A percentile compares a stretch with the other conserved stretches of the same genome.
Evolutionary conservation across 2,113 vertebrate genomes (phyloP).

Genomic region (Ceyx margarethae): DNA sequence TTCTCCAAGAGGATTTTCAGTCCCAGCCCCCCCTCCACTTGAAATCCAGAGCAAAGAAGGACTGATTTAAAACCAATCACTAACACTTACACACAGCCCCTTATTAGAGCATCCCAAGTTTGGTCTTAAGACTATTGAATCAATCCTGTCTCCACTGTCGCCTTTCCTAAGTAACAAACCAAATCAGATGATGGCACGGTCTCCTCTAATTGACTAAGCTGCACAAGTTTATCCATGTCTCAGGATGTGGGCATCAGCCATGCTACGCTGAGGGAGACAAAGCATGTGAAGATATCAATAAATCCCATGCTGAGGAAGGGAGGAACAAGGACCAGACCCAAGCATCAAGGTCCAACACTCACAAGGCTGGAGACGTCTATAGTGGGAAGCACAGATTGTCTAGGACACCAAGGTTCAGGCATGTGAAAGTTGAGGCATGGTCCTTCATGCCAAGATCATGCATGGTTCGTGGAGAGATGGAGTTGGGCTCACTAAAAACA

Average conservation of each 20-base stretch:
- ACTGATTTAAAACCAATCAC: conserved; percentile 71
- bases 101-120: conserved; percentile 32
- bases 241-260: conserved; percentile 28
- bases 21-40: neutral
- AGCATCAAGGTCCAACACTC: neutral
- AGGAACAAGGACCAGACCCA: neutral
- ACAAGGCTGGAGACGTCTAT: neutral
- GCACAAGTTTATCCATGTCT: neutral
- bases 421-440: neutral
- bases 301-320: neutral
- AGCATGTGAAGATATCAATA: neutral
- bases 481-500: neutral
- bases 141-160: conserved; percentile 56
- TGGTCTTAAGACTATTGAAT: conserved; percentile 53
- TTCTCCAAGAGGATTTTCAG: conserved; percentile 49
- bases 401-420: neutral
- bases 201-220: conserved; percentile 63
- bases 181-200: conserved; percentile 50
- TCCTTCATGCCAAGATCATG: neutral
- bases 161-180: conserved; percentile 58
- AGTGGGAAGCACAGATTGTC: neutral
- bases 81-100: conserved; percentile 45
- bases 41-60: conserved; percentile 33
- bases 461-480: neutral
- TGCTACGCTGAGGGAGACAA: neutral